Evolutionary conservation across 2,113 vertebrate genomes (phyloP), one percentile per base, ranked within the genome.

Genomic region (Oreotragus oreotragus): DNA sequence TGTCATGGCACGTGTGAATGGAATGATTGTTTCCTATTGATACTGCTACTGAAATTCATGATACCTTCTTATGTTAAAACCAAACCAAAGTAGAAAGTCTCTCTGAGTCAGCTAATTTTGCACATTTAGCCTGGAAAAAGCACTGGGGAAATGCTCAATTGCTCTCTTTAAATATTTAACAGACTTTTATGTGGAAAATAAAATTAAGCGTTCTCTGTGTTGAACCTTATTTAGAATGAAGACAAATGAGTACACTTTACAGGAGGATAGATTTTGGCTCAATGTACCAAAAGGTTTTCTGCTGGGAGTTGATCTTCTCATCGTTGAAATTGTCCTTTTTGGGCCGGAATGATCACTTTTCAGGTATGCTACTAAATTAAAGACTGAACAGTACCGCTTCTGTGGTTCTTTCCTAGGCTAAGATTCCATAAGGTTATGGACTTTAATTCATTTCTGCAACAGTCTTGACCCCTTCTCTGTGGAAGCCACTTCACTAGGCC

Each of bases 161-260:
- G 70, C 57, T 86, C 21, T 90, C 83, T 96, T 93, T 76, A 98
- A 94, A 97, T 93, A 97, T 94, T 97, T 97, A 96, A 91, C 51
- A 90, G 86, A 62, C 27, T 90, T 96, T 92, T 90, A 90, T 88
- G 27, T 95, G 45, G 58, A 94, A 97, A 92, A 92, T 88, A 94
- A 96, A 96, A 97, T 95, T 76, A 85, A 57, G 30, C 27, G 58
- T 91, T 93, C 36, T 94, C 39, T 88, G 30, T 58, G 19, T 87
- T 93, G 91, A 81, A 47, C 12, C 64, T 96, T 84, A 87, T 84
- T 97, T 94, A 92, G 58, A 91, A 97, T 87, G 57, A 36, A 96
- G 76, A 96, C 17, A 86, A 93, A 93, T 73, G 70, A 91, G 11
- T 49, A 17, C 49, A 87, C 1, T 62, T 80, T 53, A 27, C 5